These are phyloP conservation scores for Zaprionus lachaisei DNA, from an alignment of 1,140 invertebrate species.

Conservation along the genomic window DNA sequence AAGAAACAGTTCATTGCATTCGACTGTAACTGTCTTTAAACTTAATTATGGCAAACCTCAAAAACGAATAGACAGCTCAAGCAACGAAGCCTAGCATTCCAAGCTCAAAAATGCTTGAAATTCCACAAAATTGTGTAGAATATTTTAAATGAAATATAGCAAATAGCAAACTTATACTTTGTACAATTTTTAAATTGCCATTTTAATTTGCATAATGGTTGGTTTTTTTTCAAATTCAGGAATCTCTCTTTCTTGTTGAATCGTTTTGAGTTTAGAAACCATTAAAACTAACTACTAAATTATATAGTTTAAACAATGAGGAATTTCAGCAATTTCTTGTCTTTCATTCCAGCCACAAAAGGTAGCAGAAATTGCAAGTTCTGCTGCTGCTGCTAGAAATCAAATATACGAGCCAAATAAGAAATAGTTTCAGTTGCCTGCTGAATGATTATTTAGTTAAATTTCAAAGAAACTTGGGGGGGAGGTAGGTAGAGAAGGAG, in stretches of 20 bases:
- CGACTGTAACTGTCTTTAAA: too few relatives aligned
- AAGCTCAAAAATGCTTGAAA: neutral
- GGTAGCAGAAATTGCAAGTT: neutral
- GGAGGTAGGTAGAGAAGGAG: neutral
- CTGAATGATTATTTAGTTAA: slow-evolving; percentile 21
- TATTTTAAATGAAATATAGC: neutral
- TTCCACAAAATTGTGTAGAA: too few relatives aligned
- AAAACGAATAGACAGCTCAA: neutral
- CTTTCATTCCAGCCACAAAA: neutral
- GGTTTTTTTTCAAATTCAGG: neutral
- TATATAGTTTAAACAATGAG: slow-evolving; percentile 1
- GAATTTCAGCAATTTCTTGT: neutral
- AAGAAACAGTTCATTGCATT: neutral
- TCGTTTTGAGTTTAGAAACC: neutral
- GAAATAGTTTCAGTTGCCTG: slow-evolving; percentile 7
- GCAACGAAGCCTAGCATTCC: neutral
- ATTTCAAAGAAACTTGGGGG: slow-evolving; percentile 20
- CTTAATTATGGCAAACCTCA: neutral
- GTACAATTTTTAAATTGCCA: neutral
- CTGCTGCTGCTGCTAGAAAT: slow-evolving; percentile 5
- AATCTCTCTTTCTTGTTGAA: neutral
- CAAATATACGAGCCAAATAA: slow-evolving; percentile 8
- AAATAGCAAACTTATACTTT: neutral
- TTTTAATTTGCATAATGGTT: neutral
- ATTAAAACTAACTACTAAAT: neutral